Evolutionary conservation across 2,113 vertebrate species (phyloP), one percentile per base, ranked within the genome.

Genomic region (Strix uralensis): DNA sequence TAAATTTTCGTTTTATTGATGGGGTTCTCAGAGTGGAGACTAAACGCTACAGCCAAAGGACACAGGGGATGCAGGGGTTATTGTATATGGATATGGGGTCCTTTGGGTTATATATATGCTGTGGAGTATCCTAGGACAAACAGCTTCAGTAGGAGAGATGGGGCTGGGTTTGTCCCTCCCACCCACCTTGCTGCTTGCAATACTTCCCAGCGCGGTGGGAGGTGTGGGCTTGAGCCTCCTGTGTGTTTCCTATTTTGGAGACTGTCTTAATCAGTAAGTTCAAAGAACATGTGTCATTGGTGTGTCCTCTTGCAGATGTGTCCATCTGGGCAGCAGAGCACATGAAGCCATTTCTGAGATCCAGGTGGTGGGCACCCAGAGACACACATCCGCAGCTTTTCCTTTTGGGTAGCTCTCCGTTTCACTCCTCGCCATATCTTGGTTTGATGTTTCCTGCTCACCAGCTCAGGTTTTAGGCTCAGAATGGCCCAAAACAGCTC

Each of bases 31-130:
- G 47, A 79, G 34, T 2, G 7, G 52, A 67, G n/a, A 47, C 32
- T 72, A 23, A 82, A 49, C 51, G 16, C 58, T 86, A 29, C n/a
- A 80, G 47, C 25, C 16, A 40, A 79, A 92, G 57, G 47, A 32
- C 1, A 1, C 5, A 54, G 27, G 14, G 14, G 20, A 40, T 75
- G 22, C 19, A 36, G 0, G 0, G 5, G 19, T 91, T 72, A 17
- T 81, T 22, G 73, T 40, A 2, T 3, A 13, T n/a, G 58, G 65
- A 38, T 51, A 34, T 10, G 30, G 49, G 44, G 32, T 89, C 21
- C 23, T 57, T 0, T 13, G 19, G 32, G 9, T 42, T 62, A 17
- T 46, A 26, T 36, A 32, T 38, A 16, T 46, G 11, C 27, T 57
- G 9, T 55, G 75, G 63, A 22, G 5, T 26, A 30, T 23, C 11